phyloP scores from a whole-genome alignment of 2,888 invertebrate species.

The Oscheius onirici region DNA sequence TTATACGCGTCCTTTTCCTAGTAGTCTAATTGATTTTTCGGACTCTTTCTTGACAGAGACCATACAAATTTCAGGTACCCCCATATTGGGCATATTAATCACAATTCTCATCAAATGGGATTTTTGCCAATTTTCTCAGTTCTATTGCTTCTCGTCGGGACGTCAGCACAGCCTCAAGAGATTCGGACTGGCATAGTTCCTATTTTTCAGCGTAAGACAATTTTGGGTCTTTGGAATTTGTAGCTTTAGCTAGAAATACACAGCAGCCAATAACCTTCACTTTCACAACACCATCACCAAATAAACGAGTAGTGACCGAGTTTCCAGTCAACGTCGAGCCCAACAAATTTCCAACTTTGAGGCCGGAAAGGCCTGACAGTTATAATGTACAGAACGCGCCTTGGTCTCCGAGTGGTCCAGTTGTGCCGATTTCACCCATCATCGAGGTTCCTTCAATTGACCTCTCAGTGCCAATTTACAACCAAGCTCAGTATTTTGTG shows the following conservation, averaged over 20 bases:
- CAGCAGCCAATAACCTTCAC: constrained; percentile 28
- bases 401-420: constrained; percentile 2
- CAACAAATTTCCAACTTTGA: constrained; percentile 12
- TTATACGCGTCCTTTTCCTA: neutral
- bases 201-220: constrained; percentile 14
- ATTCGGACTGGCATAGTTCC: constrained; percentile 21
- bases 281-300: constrained; percentile 13
- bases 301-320: constrained; percentile 4
- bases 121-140: neutral
- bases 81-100: too few species aligned
- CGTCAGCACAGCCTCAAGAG: neutral
- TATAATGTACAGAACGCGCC: neutral
- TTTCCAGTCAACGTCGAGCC: constrained; percentile 7
- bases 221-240: too few species aligned
- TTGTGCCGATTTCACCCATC: neutral
- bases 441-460: constrained; percentile 7
- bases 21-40: too few species aligned
- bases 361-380: neutral
- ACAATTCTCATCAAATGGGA: too few species aligned
- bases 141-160: neutral
- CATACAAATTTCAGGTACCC: too few species aligned
- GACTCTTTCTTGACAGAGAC: too few species aligned
- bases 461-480: constrained; percentile 23
- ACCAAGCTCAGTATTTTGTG: constrained; percentile 30
- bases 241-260: constrained; percentile 13